A percentile compares a stretch with the other conserved stretches of the same genome.
phyloP scores from a whole-genome alignment of 2,797 vertebrate species.

The Tauraco hartlaubi region DNA sequence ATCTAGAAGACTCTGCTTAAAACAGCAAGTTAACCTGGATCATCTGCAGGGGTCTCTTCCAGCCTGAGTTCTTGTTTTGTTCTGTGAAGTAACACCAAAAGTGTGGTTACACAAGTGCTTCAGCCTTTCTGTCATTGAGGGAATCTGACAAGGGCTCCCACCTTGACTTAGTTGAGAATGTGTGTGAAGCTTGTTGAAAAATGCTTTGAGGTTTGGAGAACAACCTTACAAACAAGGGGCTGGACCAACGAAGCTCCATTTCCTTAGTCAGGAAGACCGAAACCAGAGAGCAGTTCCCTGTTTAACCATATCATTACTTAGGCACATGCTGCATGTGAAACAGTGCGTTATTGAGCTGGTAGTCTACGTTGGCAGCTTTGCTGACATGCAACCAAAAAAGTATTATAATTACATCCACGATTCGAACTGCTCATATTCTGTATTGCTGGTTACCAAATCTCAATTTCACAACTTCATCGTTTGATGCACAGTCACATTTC shows the following conservation, averaged over 20 bases:
- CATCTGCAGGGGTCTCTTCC: background rate
- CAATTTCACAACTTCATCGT: background rate
- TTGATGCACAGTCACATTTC: background rate
- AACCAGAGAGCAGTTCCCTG: background rate
- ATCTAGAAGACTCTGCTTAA: background rate
- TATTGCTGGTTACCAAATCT: background rate
- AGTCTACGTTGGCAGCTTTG: background rate
- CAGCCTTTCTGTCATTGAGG: background rate
- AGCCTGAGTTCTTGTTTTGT: background rate
- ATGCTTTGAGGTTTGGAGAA: background rate
- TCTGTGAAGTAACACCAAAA: background rate
- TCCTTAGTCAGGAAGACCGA: background rate
- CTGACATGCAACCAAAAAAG: background rate
- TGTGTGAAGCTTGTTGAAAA: background rate
- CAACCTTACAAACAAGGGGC: background rate
- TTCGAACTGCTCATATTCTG: background rate
- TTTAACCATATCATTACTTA: background rate
- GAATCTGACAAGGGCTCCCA: background rate
- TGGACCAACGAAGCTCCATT: background rate
- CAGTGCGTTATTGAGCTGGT: background rate
- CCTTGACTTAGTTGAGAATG: background rate
- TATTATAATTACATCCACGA: background rate
- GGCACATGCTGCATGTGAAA: background rate
- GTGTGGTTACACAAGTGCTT: rapidly evolving
- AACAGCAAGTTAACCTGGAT: background rate